Evolutionary conservation across 2,888 invertebrate genomes (phyloP), one percentile per base, ranked within the genome.

Genomic region (Folsomia candida): DNA sequence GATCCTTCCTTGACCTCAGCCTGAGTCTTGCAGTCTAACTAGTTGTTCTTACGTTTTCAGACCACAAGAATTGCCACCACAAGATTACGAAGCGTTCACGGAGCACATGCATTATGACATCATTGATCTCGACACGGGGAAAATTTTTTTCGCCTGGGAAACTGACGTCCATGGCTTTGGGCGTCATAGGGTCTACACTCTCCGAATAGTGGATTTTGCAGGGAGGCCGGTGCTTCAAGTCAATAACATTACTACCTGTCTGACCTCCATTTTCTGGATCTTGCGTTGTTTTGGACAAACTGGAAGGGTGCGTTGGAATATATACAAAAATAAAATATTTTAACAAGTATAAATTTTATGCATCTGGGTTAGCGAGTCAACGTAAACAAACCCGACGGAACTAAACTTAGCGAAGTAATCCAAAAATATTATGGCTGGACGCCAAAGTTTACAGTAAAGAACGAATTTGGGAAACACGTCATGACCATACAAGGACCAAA

Each of bases 41-140:
- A n/a, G n/a, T n/a, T n/a, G n/a, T n/a, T n/a, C n/a, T n/a, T n/a
- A n/a, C n/a, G n/a, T n/a, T n/a, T n/a, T n/a, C n/a, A n/a, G n/a
- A n/a, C n/a, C n/a, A n/a, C n/a, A n/a, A n/a, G n/a, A n/a, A n/a
- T n/a, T n/a, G n/a, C n/a, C n/a, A n/a, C n/a, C n/a, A n/a, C n/a
- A n/a, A n/a, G n/a, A n/a, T n/a, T n/a, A n/a, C 0, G 26, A 57
- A 20, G 29, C 66, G 6, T 18, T 57, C 2, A 54, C 26, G 22
- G n/a, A n/a, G n/a, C n/a, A n/a, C n/a, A n/a, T n/a, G n/a, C 64
- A 63, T 6, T 69, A 69, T 22, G 69, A 69, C 37, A 69, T 69
- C 3, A 37, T 69, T 28, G 69, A 69, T 25, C 51, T 37, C 29
- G 25, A n/a, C n/a, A 28, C 14, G 6, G 57, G 58, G n/a, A 51